Percentiles rank a stretch among this genome's conserved stretches.
These are phyloP conservation scores for Epicauta chinensis DNA, from an alignment of 1,140 invertebrate genomes.

Conservation along the genomic window DNA sequence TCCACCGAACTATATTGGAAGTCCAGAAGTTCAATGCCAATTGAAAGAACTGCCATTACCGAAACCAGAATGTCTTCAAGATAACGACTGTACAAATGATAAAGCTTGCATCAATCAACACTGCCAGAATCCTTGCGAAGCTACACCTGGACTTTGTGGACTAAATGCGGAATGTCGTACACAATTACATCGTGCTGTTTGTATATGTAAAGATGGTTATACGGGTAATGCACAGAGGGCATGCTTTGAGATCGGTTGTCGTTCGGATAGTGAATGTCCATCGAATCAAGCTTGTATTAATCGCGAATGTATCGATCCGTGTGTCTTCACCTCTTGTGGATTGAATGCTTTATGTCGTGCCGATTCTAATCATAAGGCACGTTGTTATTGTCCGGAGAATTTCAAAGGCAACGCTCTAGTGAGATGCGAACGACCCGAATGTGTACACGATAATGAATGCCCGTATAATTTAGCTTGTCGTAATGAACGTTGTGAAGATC, in stretches of 20 bases:
- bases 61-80: slow-evolving; percentile 69
- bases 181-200: slow-evolving; percentile 73
- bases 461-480: slow-evolving; percentile 66
- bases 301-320: slow-evolving; percentile 75
- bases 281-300: slow-evolving; percentile 78
- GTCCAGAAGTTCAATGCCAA: slow-evolving; percentile 67
- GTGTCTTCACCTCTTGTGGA: slow-evolving; percentile 75
- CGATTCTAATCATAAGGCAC: slow-evolving; percentile 63
- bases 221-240: slow-evolving; percentile 77
- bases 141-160: slow-evolving; percentile 61
- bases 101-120: slow-evolving; percentile 73
- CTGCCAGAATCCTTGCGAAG: slow-evolving; percentile 72
- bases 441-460: slow-evolving; percentile 64
- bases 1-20: slow-evolving; percentile 71
- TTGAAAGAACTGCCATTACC: slow-evolving; percentile 46
- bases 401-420: slow-evolving; percentile 70
- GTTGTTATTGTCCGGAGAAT: slow-evolving; percentile 71
- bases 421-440: slow-evolving; percentile 72
- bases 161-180: slow-evolving; percentile 75
- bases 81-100: slow-evolving; percentile 76
- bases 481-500: slow-evolving; percentile 68
- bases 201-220: slow-evolving; percentile 74
- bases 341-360: slow-evolving; percentile 69
- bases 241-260: slow-evolving; percentile 77
- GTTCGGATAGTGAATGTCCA: slow-evolving; percentile 77